These are phyloP conservation scores for Boleophthalmus pectinirostris DNA, from an alignment of 2,113 vertebrate genomes.

Conservation along the genomic window DNA sequence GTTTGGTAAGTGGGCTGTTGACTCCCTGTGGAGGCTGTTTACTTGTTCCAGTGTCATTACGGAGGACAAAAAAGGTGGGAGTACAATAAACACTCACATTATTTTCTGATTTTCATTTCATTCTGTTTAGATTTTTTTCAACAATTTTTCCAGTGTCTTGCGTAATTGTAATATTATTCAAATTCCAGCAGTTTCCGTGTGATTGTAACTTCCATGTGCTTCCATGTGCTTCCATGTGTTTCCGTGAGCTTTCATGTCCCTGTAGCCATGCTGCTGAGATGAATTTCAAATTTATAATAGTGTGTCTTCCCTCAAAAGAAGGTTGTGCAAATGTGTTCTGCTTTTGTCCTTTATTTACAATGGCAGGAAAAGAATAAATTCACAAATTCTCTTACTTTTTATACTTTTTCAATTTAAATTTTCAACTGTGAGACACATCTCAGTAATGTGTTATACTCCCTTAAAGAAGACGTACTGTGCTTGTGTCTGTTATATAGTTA, in stretches of 20 bases:
- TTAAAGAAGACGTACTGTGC: no score
- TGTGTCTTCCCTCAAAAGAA: not conserved
- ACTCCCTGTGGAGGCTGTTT: conserved; percentile 25
- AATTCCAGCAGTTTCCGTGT: not conserved
- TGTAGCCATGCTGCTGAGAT: not conserved
- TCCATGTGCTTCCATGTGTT: no score
- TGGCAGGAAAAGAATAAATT: no score
- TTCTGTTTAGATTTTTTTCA: not conserved
- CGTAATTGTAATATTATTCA: not conserved
- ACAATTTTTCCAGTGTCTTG: not conserved
- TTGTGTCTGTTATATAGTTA: no score
- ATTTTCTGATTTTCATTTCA: conserved; percentile 2
- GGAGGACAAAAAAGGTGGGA: conserved; percentile 19
- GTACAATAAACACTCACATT: conserved; percentile 4
- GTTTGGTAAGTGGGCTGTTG: conserved; percentile 31
- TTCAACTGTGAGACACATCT: no score
- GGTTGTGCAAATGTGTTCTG: not conserved
- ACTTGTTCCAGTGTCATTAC: conserved; percentile 28
- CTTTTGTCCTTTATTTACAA: not conserved
- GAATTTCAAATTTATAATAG: not conserved
- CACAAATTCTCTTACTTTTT: no score
- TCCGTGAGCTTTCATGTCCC: not conserved
- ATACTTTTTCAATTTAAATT: no score
- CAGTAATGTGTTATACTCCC: no score
- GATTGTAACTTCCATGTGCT: not conserved